These are phyloP conservation scores for Pipistrellus nathusii DNA, from an alignment of 2,797 vertebrate species.

Conservation along the genomic window DNA sequence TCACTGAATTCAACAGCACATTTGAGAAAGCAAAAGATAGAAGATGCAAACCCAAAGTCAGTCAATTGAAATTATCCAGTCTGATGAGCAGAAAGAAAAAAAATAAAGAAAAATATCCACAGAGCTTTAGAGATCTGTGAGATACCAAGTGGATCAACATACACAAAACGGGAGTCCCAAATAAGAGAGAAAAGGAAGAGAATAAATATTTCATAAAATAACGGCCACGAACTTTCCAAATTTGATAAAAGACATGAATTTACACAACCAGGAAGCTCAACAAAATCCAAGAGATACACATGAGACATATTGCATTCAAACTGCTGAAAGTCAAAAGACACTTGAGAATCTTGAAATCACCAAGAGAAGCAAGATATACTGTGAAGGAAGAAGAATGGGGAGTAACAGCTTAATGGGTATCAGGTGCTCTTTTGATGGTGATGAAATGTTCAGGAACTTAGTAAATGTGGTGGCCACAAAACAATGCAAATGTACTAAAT, in stretches of 20 bases:
- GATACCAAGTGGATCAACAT: neutral
- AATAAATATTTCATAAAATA: neutral
- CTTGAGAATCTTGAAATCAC: neutral
- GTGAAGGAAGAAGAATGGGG: neutral
- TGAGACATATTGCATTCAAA: constrained; percentile 14
- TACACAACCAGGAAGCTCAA: neutral
- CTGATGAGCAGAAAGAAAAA: neutral
- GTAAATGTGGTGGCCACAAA: neutral
- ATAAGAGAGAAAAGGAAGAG: neutral
- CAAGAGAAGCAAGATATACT: neutral
- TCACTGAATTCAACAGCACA: neutral
- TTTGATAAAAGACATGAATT: constrained; percentile 8
- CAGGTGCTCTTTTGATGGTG: neutral
- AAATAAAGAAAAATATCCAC: constrained; percentile 3
- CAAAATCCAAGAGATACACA: constrained; percentile 10
- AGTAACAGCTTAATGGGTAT: neutral
- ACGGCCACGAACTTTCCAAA: neutral
- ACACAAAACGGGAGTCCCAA: neutral
- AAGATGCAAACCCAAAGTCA: neutral
- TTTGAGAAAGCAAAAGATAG: neutral
- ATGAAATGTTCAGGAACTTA: constrained; percentile 27
- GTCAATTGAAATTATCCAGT: neutral
- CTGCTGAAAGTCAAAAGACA: neutral
- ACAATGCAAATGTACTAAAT: neutral
- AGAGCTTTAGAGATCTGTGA: neutral